Evolutionary conservation across 2,113 vertebrate genomes (phyloP).

Genomic region (Python bivittatus): DNA sequence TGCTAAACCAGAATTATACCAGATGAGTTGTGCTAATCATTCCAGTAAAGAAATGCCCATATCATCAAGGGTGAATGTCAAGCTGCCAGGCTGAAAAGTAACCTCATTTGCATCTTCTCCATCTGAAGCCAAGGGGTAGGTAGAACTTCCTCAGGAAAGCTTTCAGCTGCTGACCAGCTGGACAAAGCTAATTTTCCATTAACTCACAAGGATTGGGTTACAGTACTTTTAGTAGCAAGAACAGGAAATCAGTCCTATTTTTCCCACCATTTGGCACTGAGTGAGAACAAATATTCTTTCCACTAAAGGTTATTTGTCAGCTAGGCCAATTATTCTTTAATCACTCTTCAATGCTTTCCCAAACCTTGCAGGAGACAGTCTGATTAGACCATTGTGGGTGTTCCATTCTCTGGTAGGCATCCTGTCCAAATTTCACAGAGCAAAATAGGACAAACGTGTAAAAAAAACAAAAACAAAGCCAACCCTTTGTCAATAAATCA

Average conservation of each 20-base stretch:
- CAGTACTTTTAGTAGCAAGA: not conserved
- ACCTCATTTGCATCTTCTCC: fast-evolving
- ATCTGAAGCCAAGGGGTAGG: not conserved
- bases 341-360: not conserved
- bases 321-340: not conserved
- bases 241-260: not conserved
- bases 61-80: not conserved
- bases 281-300: not conserved
- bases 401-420: not conserved
- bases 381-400: not conserved
- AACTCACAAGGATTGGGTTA: not conserved
- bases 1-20: slow-evolving; percentile 48
- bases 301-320: not conserved
- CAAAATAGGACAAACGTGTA: not conserved
- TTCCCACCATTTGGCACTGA: not conserved
- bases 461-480: no score
- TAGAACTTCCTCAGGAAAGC: not conserved
- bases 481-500: no score
- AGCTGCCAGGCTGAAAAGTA: not conserved
- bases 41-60: not conserved
- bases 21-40: not conserved
- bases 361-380: fast-evolving
- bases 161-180: fast-evolving
- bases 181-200: not conserved
- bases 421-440: not conserved